These are phyloP conservation scores for Ia io DNA, from an alignment of 2,113 vertebrate species.

Conservation along the genomic window DNA sequence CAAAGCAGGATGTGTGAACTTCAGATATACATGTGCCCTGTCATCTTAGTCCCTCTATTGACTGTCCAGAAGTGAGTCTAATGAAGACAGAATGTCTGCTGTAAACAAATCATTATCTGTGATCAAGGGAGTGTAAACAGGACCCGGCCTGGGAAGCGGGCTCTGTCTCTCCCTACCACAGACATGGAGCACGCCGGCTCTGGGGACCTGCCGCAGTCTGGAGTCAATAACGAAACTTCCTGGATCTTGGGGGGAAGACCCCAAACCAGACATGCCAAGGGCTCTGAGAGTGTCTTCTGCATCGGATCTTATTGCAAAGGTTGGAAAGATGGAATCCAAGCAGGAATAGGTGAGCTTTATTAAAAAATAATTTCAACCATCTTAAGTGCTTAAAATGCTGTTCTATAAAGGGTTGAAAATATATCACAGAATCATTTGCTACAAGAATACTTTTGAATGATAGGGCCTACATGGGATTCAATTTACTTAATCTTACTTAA, in stretches of 20 bases:
- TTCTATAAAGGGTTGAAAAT: neutral
- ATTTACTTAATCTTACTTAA: neutral
- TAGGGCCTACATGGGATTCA: neutral
- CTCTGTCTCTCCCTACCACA: constrained; percentile 57
- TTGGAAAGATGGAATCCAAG: neutral
- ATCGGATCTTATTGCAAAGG: neutral
- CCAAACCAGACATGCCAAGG: neutral
- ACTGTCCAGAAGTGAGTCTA: constrained; percentile 65
- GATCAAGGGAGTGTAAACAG: constrained; percentile 68
- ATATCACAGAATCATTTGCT: neutral
- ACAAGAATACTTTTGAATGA: neutral
- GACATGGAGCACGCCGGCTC: neutral
- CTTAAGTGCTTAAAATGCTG: neutral
- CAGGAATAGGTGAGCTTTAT: neutral
- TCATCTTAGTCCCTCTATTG: constrained; percentile 22
- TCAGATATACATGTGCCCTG: neutral
- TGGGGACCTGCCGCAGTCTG: constrained; percentile 39
- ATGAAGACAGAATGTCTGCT: constrained; percentile 70
- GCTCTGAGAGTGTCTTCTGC: neutral
- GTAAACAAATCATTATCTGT: constrained; percentile 70
- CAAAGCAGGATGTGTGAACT: constrained; percentile 31
- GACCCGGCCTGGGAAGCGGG: constrained; percentile 50
- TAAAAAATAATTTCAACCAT: neutral
- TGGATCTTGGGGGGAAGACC: neutral
- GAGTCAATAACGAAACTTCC: constrained; percentile 62